These are phyloP conservation scores for Myoxocephalus aenaeus DNA, from an alignment of 2,797 vertebrate species.

Conservation along the genomic window DNA sequence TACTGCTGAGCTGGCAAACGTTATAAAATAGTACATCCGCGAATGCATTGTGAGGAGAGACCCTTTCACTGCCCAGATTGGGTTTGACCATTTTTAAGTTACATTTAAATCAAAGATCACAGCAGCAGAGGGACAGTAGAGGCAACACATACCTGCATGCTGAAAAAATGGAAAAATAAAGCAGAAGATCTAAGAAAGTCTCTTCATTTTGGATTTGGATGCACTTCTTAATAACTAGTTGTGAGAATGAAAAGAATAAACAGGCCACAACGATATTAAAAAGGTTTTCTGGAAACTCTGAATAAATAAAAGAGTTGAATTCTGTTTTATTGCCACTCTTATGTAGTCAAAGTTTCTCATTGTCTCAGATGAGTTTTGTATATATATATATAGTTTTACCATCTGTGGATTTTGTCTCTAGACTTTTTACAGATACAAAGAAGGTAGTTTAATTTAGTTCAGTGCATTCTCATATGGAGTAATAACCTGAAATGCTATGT, in stretches of 20 bases:
- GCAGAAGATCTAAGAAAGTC: background rate
- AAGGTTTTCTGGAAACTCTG: background rate
- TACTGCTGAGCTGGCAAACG: slow-evolving; percentile 23
- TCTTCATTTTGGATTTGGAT: background rate
- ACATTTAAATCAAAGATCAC: slow-evolving; percentile 8
- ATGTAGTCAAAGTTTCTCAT: background rate
- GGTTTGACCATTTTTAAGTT: background rate
- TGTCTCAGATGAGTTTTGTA: background rate
- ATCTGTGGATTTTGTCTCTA: background rate
- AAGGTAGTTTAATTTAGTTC: background rate
- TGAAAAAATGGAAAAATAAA: background rate
- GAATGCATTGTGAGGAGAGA: slow-evolving; percentile 8
- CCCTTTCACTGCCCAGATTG: background rate
- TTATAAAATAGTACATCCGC: background rate
- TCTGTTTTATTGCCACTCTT: background rate
- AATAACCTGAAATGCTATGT: background rate
- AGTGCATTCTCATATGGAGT: background rate
- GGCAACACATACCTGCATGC: background rate
- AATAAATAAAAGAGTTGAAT: background rate
- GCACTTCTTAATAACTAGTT: background rate
- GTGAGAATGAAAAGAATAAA: background rate
- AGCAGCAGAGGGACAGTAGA: background rate
- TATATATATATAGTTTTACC: background rate
- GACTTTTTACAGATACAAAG: background rate
- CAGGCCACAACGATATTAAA: background rate